A percentile compares a stretch with the other conserved stretches of the same genome.
Evolutionary conservation across 2,113 vertebrate genomes (phyloP).

Genomic region (Catharus bicknelli): DNA sequence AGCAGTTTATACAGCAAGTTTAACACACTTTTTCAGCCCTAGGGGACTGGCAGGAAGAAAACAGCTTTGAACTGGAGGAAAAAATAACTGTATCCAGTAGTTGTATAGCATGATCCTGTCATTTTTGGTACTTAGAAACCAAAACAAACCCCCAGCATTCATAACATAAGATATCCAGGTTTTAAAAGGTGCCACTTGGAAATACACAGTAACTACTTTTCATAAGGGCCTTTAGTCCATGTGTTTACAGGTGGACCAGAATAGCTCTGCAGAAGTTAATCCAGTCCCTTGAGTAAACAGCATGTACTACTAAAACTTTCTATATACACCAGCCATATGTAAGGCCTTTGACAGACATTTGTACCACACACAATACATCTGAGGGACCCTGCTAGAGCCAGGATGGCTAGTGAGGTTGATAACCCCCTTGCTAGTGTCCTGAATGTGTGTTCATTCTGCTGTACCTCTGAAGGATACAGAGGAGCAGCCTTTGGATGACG

Average conservation of each 20-base stretch:
- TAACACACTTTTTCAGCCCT: conserved; percentile 8
- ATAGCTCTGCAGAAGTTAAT: conserved; percentile 46
- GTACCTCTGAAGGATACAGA: not conserved
- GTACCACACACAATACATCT: not conserved
- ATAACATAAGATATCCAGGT: not conserved
- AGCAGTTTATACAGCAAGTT: not conserved
- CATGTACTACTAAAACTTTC: conserved; percentile 5
- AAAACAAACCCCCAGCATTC: not conserved
- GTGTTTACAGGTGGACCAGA: conserved; percentile 56
- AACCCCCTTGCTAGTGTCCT: not conserved
- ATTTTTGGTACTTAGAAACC: conserved; percentile 36
- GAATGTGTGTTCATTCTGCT: not conserved
- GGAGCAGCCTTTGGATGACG: not conserved
- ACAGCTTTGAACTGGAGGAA: not conserved
- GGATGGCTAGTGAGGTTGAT: not conserved
- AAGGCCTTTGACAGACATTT: conserved; percentile 20
- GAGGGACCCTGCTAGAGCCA: not conserved
- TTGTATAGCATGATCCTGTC: conserved; percentile 27
- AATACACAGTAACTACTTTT: conserved; percentile 12
- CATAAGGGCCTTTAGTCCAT: conserved; percentile 11
- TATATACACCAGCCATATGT: conserved; percentile 9
- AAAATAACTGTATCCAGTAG: not conserved
- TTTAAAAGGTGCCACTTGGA: conserved; percentile 45
- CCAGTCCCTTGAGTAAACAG: conserved; percentile 37
- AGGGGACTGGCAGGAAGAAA: not conserved